A percentile compares a stretch with the other conserved stretches of the same genome.
Evolutionary conservation across 2,797 vertebrate species (phyloP).

Genomic region (Oophaga sylvatica): DNA sequence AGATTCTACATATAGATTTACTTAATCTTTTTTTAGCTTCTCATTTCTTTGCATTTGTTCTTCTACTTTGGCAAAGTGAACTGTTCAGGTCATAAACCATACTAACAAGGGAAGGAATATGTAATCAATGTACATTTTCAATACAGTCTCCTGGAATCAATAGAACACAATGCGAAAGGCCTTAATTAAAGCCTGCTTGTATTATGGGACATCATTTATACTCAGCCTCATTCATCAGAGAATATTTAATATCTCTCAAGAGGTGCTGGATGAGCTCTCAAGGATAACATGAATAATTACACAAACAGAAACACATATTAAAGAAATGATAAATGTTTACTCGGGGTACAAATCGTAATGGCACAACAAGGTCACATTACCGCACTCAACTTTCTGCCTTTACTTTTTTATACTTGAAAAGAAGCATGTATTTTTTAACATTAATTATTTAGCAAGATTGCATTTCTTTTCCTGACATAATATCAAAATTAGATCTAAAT

Average conservation of each 20-base stretch:
- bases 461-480: neutral
- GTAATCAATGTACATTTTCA: conserved; percentile 9
- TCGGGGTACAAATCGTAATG: neutral
- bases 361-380: neutral
- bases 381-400: neutral
- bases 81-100: neutral
- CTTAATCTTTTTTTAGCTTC: neutral
- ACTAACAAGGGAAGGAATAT: neutral
- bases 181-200: conserved; percentile 2
- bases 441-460: neutral
- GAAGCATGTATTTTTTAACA: neutral
- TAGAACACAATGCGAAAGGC: conserved; percentile 3
- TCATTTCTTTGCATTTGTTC: neutral
- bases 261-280: conserved; percentile 2
- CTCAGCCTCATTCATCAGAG: conserved; percentile 24
- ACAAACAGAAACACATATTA: conserved; percentile 1
- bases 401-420: neutral
- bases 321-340: conserved; percentile 28
- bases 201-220: conserved; percentile 13
- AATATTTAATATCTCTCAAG: conserved; percentile 18
- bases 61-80: neutral
- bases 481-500: neutral
- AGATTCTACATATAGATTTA: neutral
- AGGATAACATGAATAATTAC: conserved; percentile 25
- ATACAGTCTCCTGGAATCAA: neutral